A percentile compares a stretch with the other conserved stretches of the same genome.
These are phyloP conservation scores for Galerucella calmariensis DNA, from an alignment of 2,888 invertebrate genomes.

Conservation along the genomic window DNA sequence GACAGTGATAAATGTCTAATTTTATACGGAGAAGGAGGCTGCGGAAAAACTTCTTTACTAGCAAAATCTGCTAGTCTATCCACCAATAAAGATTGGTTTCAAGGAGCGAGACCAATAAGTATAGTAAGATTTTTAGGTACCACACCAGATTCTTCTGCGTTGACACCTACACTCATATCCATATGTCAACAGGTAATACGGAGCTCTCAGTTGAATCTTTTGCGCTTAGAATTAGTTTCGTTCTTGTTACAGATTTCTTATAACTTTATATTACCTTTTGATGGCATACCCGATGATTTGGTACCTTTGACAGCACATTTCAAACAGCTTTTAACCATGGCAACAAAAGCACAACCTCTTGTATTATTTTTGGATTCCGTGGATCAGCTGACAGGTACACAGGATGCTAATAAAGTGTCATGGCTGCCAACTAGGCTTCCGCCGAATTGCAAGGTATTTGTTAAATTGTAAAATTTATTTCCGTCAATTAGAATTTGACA, in stretches of 20 bases:
- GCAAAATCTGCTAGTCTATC: slow-evolving; percentile 88
- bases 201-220: neutral
- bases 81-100: slow-evolving; percentile 79
- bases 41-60: slow-evolving; percentile 95
- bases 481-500: too few species aligned
- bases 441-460: slow-evolving; percentile 88
- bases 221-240: too few species aligned
- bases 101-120: slow-evolving; percentile 82
- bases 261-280: slow-evolving; percentile 90
- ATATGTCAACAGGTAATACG: slow-evolving; percentile 88
- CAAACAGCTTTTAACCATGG: slow-evolving; percentile 89
- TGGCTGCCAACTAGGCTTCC: slow-evolving; percentile 96
- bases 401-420: slow-evolving; percentile 93
- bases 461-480: too few species aligned
- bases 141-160: slow-evolving; percentile 95
- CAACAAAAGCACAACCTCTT: slow-evolving; percentile 84
- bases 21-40: slow-evolving; percentile 95
- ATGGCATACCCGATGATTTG: slow-evolving; percentile 94
- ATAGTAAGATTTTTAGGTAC: slow-evolving; percentile 94
- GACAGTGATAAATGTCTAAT: slow-evolving; percentile 89
- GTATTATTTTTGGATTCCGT: slow-evolving; percentile 95
- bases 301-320: slow-evolving; percentile 96
- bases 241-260: slow-evolving; percentile 79
- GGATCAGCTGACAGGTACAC: slow-evolving; percentile 94
- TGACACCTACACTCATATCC: slow-evolving; percentile 93